Base-by-base conservation (phyloP, 2,888 invertebrate genomes). In the Volucella inanis region DNA sequence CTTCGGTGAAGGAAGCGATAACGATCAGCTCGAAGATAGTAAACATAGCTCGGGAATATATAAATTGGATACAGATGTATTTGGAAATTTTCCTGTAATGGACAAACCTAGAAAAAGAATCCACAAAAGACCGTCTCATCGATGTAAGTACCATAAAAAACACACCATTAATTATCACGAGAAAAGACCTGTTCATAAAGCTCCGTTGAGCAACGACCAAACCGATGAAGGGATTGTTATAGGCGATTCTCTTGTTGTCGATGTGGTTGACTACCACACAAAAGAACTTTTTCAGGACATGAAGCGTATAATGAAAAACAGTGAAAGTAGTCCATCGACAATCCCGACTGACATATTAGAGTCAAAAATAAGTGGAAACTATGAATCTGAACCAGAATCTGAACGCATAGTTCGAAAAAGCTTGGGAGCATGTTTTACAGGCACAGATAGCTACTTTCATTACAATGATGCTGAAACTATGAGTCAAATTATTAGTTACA, bases 391-490 rank as follows among this genome's bases (percentile, higher is more conserved):
- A 14, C 76, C 87, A 0, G 87, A 87, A 18, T 67, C 68, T 61
- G 80, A 80, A 70, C 77, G 76, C 0, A 50, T 81, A 3, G 77
- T 85, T 72, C 90, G 90, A 77, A 91, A 90, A 88, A 90, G 90
- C 87, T 92, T 90, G 74, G 92, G 91, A 18, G 97, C 97, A 0
- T 96, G 96, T 89, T 98, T 98, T 91, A 94, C 94, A 54, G 98
- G 97, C 4, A 94, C 94, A 81, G 95, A 96, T 87, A 97, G 98
- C 90, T 98, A 96, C 90, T 95, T 98, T 78, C 96, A 96, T 91
- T 98, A 97, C 90, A 96, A 96, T 88, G 97, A 97, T 91, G 95
- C 96, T 59, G 96, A 96, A 88, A 96, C 98, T 76, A 95, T 97
- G 93, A 96, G 96, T 91, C 95, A 97, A 90, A 93, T 98, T 88